Conservation (phyloP, 2,113 vertebrate species). For the Malurus cyaneus region DNA sequence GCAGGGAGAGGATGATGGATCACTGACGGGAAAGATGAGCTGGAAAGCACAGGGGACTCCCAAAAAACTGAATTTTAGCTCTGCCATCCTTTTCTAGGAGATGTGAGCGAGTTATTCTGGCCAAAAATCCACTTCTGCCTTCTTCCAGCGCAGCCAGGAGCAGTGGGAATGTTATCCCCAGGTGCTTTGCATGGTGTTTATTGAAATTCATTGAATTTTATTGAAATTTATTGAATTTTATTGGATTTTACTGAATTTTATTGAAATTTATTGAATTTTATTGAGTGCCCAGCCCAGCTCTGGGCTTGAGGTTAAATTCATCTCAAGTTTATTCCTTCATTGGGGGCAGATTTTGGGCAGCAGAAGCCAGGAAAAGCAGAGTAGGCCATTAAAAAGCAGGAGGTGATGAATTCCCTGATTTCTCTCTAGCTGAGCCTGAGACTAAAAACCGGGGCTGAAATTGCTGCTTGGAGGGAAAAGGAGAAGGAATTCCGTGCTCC, state of each 20-base stretch:
- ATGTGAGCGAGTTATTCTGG: not conserved
- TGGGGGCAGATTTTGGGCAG: not conserved
- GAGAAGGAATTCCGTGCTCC: not conserved
- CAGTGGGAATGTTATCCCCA: not conserved
- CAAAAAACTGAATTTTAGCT: not conserved
- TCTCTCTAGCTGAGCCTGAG: no score
- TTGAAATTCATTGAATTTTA: no score
- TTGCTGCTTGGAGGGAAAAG: fast-evolving
- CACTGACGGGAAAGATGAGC: not conserved
- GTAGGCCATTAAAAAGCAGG: not conserved
- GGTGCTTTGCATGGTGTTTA: not conserved
- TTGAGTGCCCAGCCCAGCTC: not conserved
- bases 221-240: no score
- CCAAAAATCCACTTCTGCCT: not conserved
- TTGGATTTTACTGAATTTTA: no score
- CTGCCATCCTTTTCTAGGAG: not conserved
- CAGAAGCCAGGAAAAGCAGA: not conserved
- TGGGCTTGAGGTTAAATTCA: not conserved
- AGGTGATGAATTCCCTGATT: not conserved
- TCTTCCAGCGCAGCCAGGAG: not conserved
- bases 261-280: not conserved
- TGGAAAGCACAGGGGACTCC: not conserved
- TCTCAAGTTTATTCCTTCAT: not conserved
- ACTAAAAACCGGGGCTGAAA: not conserved
- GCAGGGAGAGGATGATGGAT: not conserved